Evolutionary conservation across 2,113 vertebrate genomes (phyloP), one percentile per base, ranked within the genome.

Genomic region (Urocolius indicus): DNA sequence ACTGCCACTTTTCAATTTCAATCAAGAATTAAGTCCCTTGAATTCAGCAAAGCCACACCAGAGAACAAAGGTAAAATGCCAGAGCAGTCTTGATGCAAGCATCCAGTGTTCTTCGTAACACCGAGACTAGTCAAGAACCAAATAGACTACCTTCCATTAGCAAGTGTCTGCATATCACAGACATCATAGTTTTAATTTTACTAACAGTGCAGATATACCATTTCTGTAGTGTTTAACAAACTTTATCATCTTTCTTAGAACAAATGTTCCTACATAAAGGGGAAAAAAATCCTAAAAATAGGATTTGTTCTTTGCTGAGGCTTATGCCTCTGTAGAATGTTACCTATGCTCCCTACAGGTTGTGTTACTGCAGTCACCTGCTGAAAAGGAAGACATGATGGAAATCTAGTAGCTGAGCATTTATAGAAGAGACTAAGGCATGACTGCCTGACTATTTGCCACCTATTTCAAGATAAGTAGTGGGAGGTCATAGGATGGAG

Each of bases 61-160:
- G 20, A 82, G 48, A 67, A n/a, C 10, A 57, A 13, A 41, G 6
- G 9, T 3, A n/a, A 82, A 83, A 32, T 7, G 16, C 29, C 16
- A 24, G 43, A 61, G 13, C 45, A 68, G 7, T 6, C 22, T 9
- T 30, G 34, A 13, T 48, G 24, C 21, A 63, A 63, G 8, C 9
- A 49, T 12, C 52, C 38, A 19, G 21, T 5, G 7, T 20, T 34
- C 20, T 61, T 61, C 29, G 22, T 32, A 76, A 15, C 0, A 0
- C 0, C 63, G 26, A 49, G 48, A 75, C 32, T 2, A 10, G 17
- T 7, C 30, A 55, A 5, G 36, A 88, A 43, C 1, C 21, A 58
- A 73, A 54, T 13, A 38, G 46, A 41, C 3, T 29, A 59, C 11
- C 6, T 71, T n/a, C 51, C 32, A 36, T 11, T 48, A 57, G 23